Conservation (phyloP, 2,888 invertebrate genomes). For the Luffia ferchaultella region DNA sequence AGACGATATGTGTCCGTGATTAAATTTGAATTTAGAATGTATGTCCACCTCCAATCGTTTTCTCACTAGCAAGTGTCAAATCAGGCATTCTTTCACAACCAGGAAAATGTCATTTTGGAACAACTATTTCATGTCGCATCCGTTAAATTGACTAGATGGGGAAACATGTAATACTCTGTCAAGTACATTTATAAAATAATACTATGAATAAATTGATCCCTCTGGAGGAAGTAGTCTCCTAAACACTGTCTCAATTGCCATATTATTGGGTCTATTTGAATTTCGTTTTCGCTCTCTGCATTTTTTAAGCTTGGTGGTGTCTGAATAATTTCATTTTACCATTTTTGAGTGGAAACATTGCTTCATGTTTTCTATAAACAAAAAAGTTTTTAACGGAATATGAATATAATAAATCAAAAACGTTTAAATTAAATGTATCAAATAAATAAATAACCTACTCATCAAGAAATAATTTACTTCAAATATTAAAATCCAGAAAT, state of each 20-base stretch:
- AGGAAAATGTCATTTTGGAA: constrained; percentile 14
- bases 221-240: constrained; percentile 33
- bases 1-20: constrained; percentile 30
- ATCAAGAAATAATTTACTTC: too few species aligned
- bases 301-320: too few species aligned
- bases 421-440: too few species aligned
- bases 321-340: too few species aligned
- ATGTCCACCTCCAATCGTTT: neutral
- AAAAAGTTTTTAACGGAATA: too few species aligned
- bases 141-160: constrained; percentile 3
- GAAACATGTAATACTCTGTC: neutral
- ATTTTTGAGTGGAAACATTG: too few species aligned
- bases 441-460: too few species aligned
- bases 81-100: constrained; percentile 24
- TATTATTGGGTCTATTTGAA: constrained; percentile 13
- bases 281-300: constrained; percentile 16
- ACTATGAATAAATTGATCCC: constrained; percentile 55
- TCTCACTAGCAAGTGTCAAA: constrained; percentile 1
- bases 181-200: neutral
- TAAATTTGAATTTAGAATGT: constrained; percentile 9
- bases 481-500: too few species aligned
- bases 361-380: too few species aligned
- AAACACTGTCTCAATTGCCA: constrained; percentile 14
- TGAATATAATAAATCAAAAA: too few species aligned
- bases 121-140: neutral